phyloP scores from a whole-genome alignment of 2,888 invertebrate genomes.

The Drosophila buzzatii region DNA sequence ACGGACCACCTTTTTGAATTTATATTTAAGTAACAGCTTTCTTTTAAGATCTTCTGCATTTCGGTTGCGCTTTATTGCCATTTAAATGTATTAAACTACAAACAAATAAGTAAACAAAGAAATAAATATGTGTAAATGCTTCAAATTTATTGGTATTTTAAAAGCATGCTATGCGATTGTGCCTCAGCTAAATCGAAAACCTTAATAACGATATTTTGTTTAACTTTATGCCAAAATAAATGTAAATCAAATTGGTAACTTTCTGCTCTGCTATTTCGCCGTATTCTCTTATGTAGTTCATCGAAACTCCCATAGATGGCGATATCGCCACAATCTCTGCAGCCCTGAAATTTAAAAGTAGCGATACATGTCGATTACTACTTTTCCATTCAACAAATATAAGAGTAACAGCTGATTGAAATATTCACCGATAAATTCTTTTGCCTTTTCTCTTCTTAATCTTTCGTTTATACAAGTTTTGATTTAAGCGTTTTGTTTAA shows the following conservation, averaged over 20 bases:
- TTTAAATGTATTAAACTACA: constrained; percentile 3
- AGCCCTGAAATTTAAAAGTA: background rate
- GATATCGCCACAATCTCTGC: background rate
- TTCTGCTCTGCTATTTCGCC: background rate
- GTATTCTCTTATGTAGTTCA: background rate
- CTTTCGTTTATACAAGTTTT: background rate
- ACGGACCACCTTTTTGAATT: constrained; percentile 87
- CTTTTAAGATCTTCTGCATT: constrained; percentile 52
- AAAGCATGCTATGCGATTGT: background rate
- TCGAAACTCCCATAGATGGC: background rate
- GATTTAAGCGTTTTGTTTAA: background rate
- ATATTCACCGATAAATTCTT: background rate
- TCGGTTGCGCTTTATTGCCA: constrained; percentile 53
- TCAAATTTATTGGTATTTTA: background rate
- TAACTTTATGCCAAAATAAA: background rate
- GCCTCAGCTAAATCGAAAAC: background rate
- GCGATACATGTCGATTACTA: background rate
- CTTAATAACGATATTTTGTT: background rate
- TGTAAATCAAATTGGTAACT: background rate
- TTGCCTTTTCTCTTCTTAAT: background rate
- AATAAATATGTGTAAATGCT: background rate
- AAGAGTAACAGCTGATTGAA: constrained; percentile 4
- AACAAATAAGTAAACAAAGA: background rate
- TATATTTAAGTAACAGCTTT: constrained; percentile 86
- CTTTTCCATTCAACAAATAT: background rate